Evolutionary conservation across 1,140 invertebrate genomes (phyloP), one percentile per base, ranked within the genome.

Genomic region (Bombus turneri): DNA sequence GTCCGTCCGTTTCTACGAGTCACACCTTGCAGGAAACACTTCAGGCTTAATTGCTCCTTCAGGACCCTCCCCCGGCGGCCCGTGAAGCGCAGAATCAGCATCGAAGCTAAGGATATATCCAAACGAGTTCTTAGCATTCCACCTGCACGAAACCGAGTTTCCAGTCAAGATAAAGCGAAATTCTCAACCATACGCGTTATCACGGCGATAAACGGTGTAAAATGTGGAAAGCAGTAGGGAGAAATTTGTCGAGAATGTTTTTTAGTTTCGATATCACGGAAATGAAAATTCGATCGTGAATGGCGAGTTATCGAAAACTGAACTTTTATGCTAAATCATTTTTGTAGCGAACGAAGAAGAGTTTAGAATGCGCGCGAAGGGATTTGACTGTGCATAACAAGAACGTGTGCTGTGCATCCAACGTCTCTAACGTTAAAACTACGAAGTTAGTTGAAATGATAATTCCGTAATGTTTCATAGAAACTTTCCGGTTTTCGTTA

Each of bases 21-120:
- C 94, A 93, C 93, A 94, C 93, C 93, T 95, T 94, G 93, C 93
- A 95, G 93, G 93, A 94, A 94, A 94, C 92, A 94, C 93, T 94
- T 90, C 62, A 91, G 87, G 91, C 92, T 93, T 94, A 94, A 95
- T 95, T 94, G 93, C 93, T 93, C 89, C 90, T 91, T 90, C 89
- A 90, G 90, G 87, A 88, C 89, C 87, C 90, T 87, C 85, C 89
- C 86, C 84, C 89, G 73, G 87, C 75, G 84, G 87, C 83, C 74
- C 82, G 86, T 82, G 86, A 89, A 86, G 80, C 90, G 89, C 91
- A 92, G 79, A 90, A 91, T 92, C 89, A 90, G 87, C 90, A 83
- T 86, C 84, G 83, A 81, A 88, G 91, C 90, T 91, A 91, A 91
- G 88, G 88, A 91, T 91, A 90, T 85, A 86, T 88, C 89, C 84